These are phyloP conservation scores for Columbina picui DNA, from an alignment of 2,113 vertebrate genomes.

Conservation along the genomic window DNA sequence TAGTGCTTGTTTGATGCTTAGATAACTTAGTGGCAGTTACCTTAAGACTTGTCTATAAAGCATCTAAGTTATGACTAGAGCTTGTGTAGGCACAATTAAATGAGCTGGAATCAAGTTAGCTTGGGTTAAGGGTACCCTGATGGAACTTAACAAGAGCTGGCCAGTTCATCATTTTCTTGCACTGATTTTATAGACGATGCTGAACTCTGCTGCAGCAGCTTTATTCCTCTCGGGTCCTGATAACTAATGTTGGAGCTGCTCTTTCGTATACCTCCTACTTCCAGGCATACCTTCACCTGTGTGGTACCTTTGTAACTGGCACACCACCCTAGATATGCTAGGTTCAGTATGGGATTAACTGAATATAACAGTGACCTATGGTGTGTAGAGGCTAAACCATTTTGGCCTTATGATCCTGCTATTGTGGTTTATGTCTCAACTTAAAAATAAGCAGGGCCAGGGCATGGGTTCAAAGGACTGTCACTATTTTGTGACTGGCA, in stretches of 20 bases:
- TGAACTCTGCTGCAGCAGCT: not conserved
- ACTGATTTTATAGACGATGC: not conserved
- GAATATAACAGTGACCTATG: not conserved
- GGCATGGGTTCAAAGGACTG: not conserved
- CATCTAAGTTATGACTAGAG: not conserved
- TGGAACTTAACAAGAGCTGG: not conserved
- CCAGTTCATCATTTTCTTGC: not conserved
- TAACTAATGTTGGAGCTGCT: not conserved
- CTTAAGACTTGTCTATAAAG: not conserved
- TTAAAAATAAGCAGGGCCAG: not conserved
- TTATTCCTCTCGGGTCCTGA: not conserved
- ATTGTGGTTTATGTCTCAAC: not conserved
- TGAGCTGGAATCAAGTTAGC: not conserved
- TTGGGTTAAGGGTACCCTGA: not conserved
- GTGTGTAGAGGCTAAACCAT: not conserved
- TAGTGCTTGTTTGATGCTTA: not conserved
- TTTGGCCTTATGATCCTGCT: not conserved
- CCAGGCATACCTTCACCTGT: not conserved
- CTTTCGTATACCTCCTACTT: not conserved
- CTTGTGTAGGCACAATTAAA: not conserved
- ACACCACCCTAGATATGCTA: accelerated
- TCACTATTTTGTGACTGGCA: not conserved
- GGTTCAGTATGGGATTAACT: not conserved
- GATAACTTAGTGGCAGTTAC: not conserved
- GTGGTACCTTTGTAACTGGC: not conserved